Conservation (phyloP, 2,888 invertebrate species). For the Ischnus inquisitorius region DNA sequence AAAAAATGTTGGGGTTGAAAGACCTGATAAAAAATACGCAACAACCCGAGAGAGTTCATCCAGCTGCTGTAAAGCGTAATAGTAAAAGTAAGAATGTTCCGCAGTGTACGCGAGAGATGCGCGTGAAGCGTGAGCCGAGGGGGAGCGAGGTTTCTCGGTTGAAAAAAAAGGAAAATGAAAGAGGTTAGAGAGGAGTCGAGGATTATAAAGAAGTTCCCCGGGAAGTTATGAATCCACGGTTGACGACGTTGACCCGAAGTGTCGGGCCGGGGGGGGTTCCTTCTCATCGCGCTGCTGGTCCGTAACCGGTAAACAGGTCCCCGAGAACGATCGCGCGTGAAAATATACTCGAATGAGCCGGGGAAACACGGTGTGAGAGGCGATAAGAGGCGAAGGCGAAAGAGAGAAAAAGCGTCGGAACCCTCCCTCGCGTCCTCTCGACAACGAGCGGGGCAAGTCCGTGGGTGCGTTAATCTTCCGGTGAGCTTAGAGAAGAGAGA, state of each 20-base stretch:
- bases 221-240: constrained; percentile 58
- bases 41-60: not conserved
- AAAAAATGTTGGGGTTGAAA: too few relatives aligned
- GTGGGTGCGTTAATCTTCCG: constrained; percentile 76
- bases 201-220: constrained; percentile 53
- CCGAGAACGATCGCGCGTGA: constrained; percentile 61
- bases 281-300: not conserved
- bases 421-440: not conserved
- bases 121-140: constrained; percentile 9
- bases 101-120: constrained; percentile 2
- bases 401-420: not conserved
- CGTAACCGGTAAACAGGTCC: constrained; percentile 20
- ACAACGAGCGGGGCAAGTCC: not conserved
- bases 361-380: constrained; percentile 42
- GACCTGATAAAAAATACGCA: too few relatives aligned
- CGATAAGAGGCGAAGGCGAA: constrained; percentile 56
- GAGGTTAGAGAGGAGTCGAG: constrained; percentile 43
- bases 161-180: constrained; percentile 13
- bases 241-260: constrained; percentile 58
- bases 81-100: not conserved
- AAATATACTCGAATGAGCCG: constrained; percentile 61
- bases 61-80: not conserved
- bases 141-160: constrained; percentile 24
- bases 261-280: constrained; percentile 21
- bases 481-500: constrained; percentile 62